These are phyloP conservation scores for Pristionchus japonicus DNA, from an alignment of 2,888 invertebrate species.

Conservation along the genomic window DNA sequence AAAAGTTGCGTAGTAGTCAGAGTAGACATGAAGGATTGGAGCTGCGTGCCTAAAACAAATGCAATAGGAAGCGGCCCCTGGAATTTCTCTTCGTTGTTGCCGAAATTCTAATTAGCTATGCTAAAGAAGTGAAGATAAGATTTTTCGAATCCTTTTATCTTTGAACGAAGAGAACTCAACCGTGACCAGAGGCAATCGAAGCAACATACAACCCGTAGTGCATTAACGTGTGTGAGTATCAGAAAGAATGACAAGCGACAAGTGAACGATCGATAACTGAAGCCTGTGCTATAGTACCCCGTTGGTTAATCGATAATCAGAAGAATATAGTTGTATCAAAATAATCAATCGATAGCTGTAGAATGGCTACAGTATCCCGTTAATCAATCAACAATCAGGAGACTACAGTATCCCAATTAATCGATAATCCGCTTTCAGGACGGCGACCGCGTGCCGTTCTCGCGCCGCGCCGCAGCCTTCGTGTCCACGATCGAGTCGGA, in stretches of 20 bases:
- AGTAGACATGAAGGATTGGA: background rate
- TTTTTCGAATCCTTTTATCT: background rate
- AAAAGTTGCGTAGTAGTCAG: too few relatives aligned
- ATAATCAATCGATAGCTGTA: too few relatives aligned
- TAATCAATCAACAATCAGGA: background rate
- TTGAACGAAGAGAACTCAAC: background rate
- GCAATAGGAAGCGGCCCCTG: too few relatives aligned
- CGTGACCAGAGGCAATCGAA: background rate
- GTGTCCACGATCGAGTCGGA: slow-evolving; percentile 61
- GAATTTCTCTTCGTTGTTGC: background rate
- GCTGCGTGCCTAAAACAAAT: background rate
- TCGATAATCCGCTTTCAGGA: slow-evolving; percentile 21
- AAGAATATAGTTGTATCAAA: too few relatives aligned
- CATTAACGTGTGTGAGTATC: background rate
- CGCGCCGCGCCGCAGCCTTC: slow-evolving; percentile 57
- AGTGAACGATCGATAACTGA: background rate
- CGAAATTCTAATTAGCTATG: background rate
- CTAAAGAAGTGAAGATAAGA: background rate
- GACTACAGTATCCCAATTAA: background rate
- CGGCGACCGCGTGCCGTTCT: slow-evolving; percentile 45
- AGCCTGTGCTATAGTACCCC: background rate
- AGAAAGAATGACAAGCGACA: background rate
- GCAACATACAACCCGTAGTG: background rate
- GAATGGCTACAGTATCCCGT: too few relatives aligned
- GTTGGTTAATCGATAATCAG: too few relatives aligned